Evolutionary conservation across 2,797 vertebrate genomes (phyloP), one percentile per base, ranked within the genome.

Genomic region (Ptychadena robeensis): DNA sequence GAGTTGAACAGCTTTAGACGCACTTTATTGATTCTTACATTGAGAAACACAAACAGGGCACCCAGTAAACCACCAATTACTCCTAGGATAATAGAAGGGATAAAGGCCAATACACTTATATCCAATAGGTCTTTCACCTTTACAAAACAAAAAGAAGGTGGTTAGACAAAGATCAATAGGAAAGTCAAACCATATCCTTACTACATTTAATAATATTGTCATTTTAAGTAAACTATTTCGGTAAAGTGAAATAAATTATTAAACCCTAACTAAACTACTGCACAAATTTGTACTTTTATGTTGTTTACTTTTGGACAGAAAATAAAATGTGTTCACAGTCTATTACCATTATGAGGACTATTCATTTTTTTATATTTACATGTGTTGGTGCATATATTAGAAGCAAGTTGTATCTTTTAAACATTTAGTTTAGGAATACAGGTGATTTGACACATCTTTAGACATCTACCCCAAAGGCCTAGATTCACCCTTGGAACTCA

Each of bases 51-150:
- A 89, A 90, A 90, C 22, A 88, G 73, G 74, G 83, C 80, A 85
- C 86, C 88, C 71, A 90, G 72, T 80, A 91, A 85, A 48, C 88
- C 88, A 77, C 87, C 87, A 85, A 90, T 85, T 11, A 86, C 12
- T 76, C 86, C 87, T 82, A 90, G 82, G 40, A 90, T 59, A 65
- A 89, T 83, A 35, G 81, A 12, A 0, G 72, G 88, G 88, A 90
- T 5, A 10, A 91, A 90, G 37, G 87, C 86, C 81, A 90, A 86
- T 63, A 88, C 0, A 0, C 85, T 89, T 38, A 88, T 34, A 38
- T 91, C 85, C 79, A 90, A 68, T 68, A 90, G 86, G 31, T 88
- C 87, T 75, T 90, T 88, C 86, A 90, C 80, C 87, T 89, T 79
- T 85, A 68, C 30, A 70, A 79, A 79, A 82, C 64, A 31, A 64